Evolutionary conservation across 2,888 invertebrate species (phyloP).

Genomic region (Macaria liturata): DNA sequence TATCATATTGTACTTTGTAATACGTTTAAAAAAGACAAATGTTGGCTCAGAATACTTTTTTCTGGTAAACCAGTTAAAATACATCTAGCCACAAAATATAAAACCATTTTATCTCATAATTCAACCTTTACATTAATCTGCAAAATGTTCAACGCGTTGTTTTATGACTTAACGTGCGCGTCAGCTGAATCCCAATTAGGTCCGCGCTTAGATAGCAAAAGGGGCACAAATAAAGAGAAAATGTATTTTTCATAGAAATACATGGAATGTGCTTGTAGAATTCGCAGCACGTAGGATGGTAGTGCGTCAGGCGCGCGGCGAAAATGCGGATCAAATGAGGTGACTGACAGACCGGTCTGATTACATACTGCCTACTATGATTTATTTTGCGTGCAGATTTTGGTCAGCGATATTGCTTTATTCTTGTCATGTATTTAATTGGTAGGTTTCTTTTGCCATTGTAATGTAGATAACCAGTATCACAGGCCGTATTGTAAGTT

Average conservation of each 20-base stretch:
- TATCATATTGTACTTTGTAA: too few species aligned
- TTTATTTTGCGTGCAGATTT: constrained; percentile 14
- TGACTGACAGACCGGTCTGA: constrained; percentile 26
- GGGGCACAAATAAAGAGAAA: constrained; percentile 24
- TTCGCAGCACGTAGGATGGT: constrained; percentile 27
- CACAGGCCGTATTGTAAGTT: too few species aligned
- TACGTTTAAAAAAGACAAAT: too few species aligned
- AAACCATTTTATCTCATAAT: too few species aligned
- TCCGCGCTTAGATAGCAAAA: constrained; percentile 15
- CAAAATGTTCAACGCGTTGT: constrained; percentile 11
- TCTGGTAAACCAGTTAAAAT: too few species aligned
- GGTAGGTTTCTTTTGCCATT: too few species aligned
- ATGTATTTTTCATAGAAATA: constrained; percentile 31
- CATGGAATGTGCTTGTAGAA: constrained; percentile 20
- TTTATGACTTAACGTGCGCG: constrained; percentile 15
- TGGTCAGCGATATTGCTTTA: neutral
- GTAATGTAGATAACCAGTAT: too few species aligned
- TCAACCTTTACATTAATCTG: too few species aligned
- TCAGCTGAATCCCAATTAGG: constrained; percentile 23
- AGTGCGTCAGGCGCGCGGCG: constrained; percentile 24
- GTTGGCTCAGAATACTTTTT: too few species aligned
- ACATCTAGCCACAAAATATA: too few species aligned
- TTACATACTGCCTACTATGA: constrained; percentile 17
- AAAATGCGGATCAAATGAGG: constrained; percentile 28
- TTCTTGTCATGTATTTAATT: too few species aligned